Base-by-base conservation (phyloP, 2,797 vertebrate species). In the Cetoscarus ocellatus region DNA sequence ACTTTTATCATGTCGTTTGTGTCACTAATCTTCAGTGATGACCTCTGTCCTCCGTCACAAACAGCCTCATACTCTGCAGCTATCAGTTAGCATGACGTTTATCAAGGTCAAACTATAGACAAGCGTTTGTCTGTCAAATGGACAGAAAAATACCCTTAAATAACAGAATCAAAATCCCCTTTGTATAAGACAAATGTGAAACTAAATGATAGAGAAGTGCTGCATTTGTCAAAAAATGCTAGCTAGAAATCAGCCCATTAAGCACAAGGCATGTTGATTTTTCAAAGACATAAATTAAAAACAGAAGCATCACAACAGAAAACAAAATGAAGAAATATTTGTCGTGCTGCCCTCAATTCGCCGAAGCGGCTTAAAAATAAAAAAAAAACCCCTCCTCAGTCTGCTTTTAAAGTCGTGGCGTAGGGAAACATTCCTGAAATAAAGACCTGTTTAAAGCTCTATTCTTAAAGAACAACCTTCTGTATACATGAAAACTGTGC, bases 91-190 rank as follows among this genome's bases (percentile, higher is more conserved):
- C 67, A 13, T 60, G 59, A 63, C 61, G 69, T 73, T 59, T 63
- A 34, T 57, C 52, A 86, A 88, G 86, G 84, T 82, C 70, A 64
- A 61, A 19, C 38, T 48, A 42, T 15, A 4, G 15, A 61, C 11
- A 55, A 18, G 13, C 34, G 14, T 49, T 53, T 58, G 38, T 76
- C 48, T 65, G 35, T 51, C 12, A 34, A 34, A 51, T 7, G 45
- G 53, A 7, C 38, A 42, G 14, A 6, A 13, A 13, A 34, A 34
- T 7, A 11, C 48, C 39, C 39, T 2, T 17, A 1, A 44, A 40
- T 9, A 17, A 59, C 1, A 45, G 14, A 12, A 9, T 8, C 52
- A 52, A 45, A 47, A 5, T 0, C 11, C 4, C n/a, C 19, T 10
- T 52, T 52, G 7, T 15, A n/a, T 7, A 5, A 17, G 13, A 39